phyloP scores from a whole-genome alignment of 2,113 vertebrate species.

The Drymodes brunneopygia region DNA sequence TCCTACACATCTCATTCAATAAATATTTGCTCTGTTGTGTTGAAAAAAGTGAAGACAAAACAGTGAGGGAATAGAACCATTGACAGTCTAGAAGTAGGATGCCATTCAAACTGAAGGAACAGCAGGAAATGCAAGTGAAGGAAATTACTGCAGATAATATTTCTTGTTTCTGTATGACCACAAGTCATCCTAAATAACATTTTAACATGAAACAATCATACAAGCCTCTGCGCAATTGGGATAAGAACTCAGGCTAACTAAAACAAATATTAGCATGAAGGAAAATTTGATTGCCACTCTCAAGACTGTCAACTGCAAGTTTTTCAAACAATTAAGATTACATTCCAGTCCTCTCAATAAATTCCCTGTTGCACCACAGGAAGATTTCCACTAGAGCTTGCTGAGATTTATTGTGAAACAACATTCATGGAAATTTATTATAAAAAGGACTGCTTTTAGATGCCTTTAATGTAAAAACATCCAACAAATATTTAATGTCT shows the following conservation, averaged over 20 bases:
- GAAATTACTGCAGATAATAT: not conserved
- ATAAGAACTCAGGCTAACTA: not conserved
- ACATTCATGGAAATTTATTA: not conserved
- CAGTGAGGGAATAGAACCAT: not conserved
- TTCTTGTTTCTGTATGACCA: not conserved
- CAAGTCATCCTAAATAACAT: not conserved
- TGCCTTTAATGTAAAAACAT: not conserved
- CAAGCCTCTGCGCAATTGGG: not conserved
- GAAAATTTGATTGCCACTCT: not conserved
- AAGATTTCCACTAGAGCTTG: not conserved
- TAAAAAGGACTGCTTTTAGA: not conserved
- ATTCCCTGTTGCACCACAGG: not conserved
- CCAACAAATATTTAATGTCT: not conserved
- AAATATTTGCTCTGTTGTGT: not conserved
- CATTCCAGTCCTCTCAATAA: not conserved
- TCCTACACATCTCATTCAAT: not conserved
- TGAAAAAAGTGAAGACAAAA: not conserved
- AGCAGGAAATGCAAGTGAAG: not conserved
- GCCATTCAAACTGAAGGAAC: not conserved
- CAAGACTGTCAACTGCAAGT: not conserved
- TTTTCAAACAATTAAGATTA: not conserved
- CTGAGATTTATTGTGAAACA: not conserved
- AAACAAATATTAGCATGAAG: not conserved
- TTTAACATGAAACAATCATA: not conserved
- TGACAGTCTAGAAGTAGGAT: not conserved